Evolutionary conservation across 2,113 vertebrate genomes (phyloP).

Genomic region (Pyrgilauda ruficollis): DNA sequence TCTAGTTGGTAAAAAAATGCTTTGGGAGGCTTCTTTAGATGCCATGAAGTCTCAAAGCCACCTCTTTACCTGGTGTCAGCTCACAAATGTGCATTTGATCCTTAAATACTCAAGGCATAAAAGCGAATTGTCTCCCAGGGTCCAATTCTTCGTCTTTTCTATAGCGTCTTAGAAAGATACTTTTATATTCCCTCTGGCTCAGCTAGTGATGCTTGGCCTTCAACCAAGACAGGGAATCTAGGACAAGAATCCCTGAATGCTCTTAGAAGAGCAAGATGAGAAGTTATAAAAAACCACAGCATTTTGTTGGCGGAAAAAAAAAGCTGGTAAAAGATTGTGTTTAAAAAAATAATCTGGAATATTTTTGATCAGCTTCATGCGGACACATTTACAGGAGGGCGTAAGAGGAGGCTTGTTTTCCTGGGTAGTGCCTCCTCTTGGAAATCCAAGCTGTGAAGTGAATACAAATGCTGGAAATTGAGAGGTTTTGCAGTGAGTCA

Average conservation of each 20-base stretch:
- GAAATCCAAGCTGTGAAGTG: neutral
- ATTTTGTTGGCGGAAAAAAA: neutral
- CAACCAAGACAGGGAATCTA: slow-evolving; percentile 50
- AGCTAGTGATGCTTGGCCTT: slow-evolving; percentile 49
- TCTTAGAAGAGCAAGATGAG: slow-evolving; percentile 16
- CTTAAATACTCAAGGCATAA: slow-evolving; percentile 49
- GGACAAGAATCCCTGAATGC: slow-evolving; percentile 26
- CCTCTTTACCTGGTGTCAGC: slow-evolving; percentile 42
- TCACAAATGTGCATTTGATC: slow-evolving; percentile 25
- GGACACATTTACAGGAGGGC: neutral
- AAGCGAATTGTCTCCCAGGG: slow-evolving; percentile 36
- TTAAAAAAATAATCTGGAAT: neutral
- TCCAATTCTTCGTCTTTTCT: slow-evolving; percentile 53
- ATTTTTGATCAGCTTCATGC: neutral
- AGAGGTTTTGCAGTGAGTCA: slow-evolving; percentile 26
- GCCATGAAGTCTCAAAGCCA: neutral
- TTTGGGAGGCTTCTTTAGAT: neutral
- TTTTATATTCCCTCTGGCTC: slow-evolving; percentile 52
- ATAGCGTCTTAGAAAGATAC: slow-evolving; percentile 38
- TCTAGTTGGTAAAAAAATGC: neutral
- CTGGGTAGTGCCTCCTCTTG: neutral
- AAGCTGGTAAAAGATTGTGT: neutral
- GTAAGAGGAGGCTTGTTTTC: neutral
- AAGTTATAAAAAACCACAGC: neutral
- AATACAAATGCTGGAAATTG: neutral